Evolutionary conservation across 2,888 invertebrate genomes (phyloP), one percentile per base, ranked within the genome.

Genomic region (Holacanthella duospinosa): DNA sequence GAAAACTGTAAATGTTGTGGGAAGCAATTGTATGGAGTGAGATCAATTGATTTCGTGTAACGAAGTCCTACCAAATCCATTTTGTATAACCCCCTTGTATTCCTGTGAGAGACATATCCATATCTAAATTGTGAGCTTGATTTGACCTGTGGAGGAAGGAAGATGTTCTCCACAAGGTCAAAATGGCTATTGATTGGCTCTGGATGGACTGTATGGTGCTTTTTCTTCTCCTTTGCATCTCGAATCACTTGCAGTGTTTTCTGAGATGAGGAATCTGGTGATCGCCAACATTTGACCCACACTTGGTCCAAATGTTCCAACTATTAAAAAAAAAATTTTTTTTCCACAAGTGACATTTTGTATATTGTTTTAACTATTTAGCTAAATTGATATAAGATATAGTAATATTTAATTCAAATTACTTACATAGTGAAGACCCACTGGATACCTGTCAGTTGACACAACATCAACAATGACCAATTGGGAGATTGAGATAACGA

Each of bases 181-280:
- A 87, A 87, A 75, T 86, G 85, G 19, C 86, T 86, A 74, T 86
- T 86, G 54, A 87, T 85, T 0, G 87, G 86, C 74, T 87, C 85
- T 1, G 85, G 85, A 75, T 86, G 85, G 1, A 85, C 84, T 0
- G 85, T 84, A 74, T 84, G 84, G 75, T 87, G 87, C 74, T 85
- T 85, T 62, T 83, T 79, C 75, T 85, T 85, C 75, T 86, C 84
- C 24, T 84, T 83, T 29, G 86, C 87, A 75, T 86, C 85, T 55
- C 86, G 77, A 69, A 87, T 86, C n/a, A 87, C 83, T 75, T 85
- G 83, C 58, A 86, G 82, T 1, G 86, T 86, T 76, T 85, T 85
- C 62, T 82, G 80, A 55, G 80, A 79, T 71, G 83, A 80, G 68
- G 79, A 79, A 68, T 79, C 79, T 54, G 79, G 77, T 57, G 65